Percentiles rank a stretch among this genome's conserved stretches.
Conservation (phyloP, 2,888 invertebrate genomes). For the Erannis defoliaria region DNA sequence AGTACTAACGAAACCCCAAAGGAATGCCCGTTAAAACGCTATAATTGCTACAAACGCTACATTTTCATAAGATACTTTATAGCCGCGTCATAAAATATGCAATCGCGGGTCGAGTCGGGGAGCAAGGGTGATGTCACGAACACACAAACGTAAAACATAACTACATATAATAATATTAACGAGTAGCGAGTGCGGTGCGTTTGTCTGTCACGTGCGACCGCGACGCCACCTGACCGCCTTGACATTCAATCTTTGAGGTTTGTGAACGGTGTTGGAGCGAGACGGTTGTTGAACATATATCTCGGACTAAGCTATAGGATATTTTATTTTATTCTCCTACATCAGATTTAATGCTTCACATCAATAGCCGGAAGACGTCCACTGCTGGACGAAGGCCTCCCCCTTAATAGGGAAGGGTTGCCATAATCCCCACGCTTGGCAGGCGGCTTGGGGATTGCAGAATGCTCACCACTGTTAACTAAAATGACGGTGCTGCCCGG, state of each 20-base stretch:
- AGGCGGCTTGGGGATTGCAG: too few relatives aligned
- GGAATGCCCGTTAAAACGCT: not conserved
- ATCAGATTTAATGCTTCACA: too few relatives aligned
- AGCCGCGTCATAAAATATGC: slow-evolving; percentile 1
- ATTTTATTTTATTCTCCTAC: too few relatives aligned
- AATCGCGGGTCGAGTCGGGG: not conserved
- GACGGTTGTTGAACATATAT: not conserved
- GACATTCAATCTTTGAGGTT: slow-evolving; percentile 23
- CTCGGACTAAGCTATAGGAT: not conserved
- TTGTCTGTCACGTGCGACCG: slow-evolving; percentile 42
- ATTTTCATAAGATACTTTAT: slow-evolving; percentile 1
- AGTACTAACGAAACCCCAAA: not conserved
- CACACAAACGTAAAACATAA: slow-evolving; percentile 10
- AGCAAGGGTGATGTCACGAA: slow-evolving; percentile 12
- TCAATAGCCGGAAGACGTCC: too few relatives aligned
- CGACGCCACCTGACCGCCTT: slow-evolving; percentile 44
- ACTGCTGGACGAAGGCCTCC: too few relatives aligned
- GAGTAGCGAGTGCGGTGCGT: not conserved
- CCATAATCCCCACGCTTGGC: too few relatives aligned
- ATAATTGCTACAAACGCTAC: too few relatives aligned
- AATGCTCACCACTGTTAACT: too few relatives aligned
- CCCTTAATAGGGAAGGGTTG: too few relatives aligned
- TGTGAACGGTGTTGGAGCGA: slow-evolving; percentile 3
- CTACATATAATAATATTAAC: too few relatives aligned
- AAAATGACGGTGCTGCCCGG: too few relatives aligned